Percentiles rank a stretch among this genome's conserved stretches.
phyloP scores from a whole-genome alignment of 2,113 vertebrate genomes.

The Syngnathus typhle region DNA sequence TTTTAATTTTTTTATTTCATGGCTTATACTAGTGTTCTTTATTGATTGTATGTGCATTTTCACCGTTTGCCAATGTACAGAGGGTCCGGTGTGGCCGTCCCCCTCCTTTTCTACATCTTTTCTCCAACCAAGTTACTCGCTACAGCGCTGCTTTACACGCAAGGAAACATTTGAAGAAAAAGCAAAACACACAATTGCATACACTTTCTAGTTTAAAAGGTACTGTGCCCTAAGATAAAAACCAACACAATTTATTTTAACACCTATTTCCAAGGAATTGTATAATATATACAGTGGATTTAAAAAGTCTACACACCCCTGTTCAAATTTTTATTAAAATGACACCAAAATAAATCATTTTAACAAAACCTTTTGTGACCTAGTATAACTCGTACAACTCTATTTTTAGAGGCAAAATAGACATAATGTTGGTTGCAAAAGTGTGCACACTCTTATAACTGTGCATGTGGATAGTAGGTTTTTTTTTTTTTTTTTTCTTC shows the following conservation, averaged over 20 bases:
- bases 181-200: slow-evolving; percentile 39
- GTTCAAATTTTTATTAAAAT: background rate
- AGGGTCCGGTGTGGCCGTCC: background rate
- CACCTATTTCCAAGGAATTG: background rate
- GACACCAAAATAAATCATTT: background rate
- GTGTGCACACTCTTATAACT: too few species aligned
- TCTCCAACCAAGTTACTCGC: slow-evolving; percentile 44
- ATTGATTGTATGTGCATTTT: slow-evolving; percentile 26
- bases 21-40: background rate
- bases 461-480: background rate
- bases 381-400: too few species aligned
- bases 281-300: background rate
- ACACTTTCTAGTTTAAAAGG: background rate
- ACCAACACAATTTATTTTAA: background rate
- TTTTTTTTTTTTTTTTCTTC: background rate
- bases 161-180: slow-evolving; percentile 3
- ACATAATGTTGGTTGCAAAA: too few species aligned
- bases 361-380: background rate
- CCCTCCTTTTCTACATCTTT: slow-evolving; percentile 44
- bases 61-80: slow-evolving; percentile 37
- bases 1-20: background rate
- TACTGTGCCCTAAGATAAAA: background rate
- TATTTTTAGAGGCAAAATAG: too few species aligned
- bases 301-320: background rate
- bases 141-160: slow-evolving; percentile 62